These are phyloP conservation scores for Amazona ochrocephala DNA, from an alignment of 2,797 vertebrate genomes.

Conservation along the genomic window DNA sequence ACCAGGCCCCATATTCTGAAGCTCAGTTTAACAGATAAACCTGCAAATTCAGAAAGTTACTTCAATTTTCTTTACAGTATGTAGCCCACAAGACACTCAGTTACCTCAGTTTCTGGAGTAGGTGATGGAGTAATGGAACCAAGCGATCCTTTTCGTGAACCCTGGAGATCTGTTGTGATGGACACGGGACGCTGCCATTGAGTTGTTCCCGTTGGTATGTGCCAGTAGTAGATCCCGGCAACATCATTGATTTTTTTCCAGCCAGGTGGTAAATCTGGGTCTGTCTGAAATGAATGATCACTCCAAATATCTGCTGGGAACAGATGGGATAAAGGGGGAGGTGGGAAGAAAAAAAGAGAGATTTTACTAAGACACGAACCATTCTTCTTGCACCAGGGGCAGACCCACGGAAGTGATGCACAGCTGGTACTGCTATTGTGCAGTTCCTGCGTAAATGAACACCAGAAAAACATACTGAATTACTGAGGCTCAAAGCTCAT, in stretches of 20 bases:
- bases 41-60: conserved; percentile 24
- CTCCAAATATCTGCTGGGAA: conserved; percentile 88
- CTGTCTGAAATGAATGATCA: conserved; percentile 93
- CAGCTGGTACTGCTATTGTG: not conserved
- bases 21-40: conserved; percentile 34
- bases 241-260: conserved; percentile 92
- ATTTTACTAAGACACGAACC: not conserved
- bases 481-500: not conserved
- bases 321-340: accelerated
- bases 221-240: conserved; percentile 95
- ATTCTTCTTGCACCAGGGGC: not conserved
- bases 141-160: conserved; percentile 80
- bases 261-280: conserved; percentile 92
- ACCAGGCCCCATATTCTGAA: not conserved
- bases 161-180: conserved; percentile 74
- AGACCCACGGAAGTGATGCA: not conserved
- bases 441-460: not conserved
- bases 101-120: conserved; percentile 95
- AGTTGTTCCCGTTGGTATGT: conserved; percentile 92
- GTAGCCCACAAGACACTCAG: not conserved
- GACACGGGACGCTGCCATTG: conserved; percentile 90
- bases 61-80: not conserved
- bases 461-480: not conserved
- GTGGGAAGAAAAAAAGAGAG: not conserved
- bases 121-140: conserved; percentile 87